Evolutionary conservation across 2,797 vertebrate genomes (phyloP).

Genomic region (Meriones psammophilus): DNA sequence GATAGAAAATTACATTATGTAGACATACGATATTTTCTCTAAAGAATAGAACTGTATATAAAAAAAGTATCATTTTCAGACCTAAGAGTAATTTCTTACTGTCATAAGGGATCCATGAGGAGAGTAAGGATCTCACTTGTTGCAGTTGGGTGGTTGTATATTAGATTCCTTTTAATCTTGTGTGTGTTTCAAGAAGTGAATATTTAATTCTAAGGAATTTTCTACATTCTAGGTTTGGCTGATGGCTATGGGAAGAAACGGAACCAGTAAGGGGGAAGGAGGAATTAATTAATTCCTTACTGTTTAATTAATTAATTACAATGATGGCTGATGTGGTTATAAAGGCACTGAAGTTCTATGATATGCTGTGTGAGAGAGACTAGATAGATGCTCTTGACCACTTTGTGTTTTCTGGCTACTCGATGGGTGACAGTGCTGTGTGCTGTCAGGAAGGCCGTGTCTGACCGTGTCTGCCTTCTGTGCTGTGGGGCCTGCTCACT

Average conservation of each 20-base stretch:
- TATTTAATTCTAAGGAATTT: background rate
- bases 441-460: background rate
- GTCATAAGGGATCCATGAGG: background rate
- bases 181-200: background rate
- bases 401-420: background rate
- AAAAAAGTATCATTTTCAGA: background rate
- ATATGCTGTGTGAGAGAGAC: background rate
- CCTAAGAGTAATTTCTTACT: slow-evolving; percentile 9
- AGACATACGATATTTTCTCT: background rate
- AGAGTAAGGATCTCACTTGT: background rate
- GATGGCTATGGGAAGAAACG: too few relatives aligned
- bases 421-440: background rate
- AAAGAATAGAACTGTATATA: background rate
- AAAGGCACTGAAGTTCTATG: background rate
- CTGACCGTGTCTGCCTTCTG: background rate
- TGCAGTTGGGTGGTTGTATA: background rate
- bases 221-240: background rate
- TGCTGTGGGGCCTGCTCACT: background rate
- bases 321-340: background rate
- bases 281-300: too few relatives aligned
- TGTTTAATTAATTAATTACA: background rate
- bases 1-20: slow-evolving; percentile 4
- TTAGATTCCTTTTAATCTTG: background rate
- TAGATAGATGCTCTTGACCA: background rate
- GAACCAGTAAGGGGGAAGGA: too few relatives aligned